Evolutionary conservation across 2,888 invertebrate genomes (phyloP).

Genomic region (Aleiodes testaceus): DNA sequence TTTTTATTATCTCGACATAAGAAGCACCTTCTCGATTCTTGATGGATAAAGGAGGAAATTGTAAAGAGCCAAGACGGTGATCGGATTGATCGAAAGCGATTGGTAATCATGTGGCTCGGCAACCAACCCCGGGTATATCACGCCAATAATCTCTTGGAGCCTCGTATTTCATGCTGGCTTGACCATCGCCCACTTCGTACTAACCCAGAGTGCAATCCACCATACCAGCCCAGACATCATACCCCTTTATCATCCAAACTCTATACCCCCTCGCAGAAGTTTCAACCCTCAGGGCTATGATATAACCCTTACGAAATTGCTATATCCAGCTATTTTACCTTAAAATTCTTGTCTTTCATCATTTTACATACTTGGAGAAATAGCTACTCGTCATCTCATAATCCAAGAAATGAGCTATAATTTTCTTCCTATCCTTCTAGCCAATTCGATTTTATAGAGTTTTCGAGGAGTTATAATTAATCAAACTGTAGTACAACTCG

Average conservation of each 20-base stretch:
- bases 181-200: slow-evolving; percentile 49
- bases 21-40: too few species aligned
- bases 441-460: not conserved
- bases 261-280: slow-evolving; percentile 40
- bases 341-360: not conserved
- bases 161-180: slow-evolving; percentile 58
- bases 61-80: slow-evolving; percentile 50
- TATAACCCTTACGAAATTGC: slow-evolving; percentile 22
- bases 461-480: slow-evolving; percentile 14
- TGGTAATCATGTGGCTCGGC: slow-evolving; percentile 58
- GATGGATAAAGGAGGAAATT: slow-evolving; percentile 31
- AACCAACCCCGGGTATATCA: slow-evolving; percentile 52
- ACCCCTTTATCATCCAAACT: slow-evolving; percentile 46
- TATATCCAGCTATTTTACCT: slow-evolving; percentile 6
- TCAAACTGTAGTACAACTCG: slow-evolving; percentile 16
- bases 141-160: slow-evolving; percentile 55
- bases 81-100: slow-evolving; percentile 57
- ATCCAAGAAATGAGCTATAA: not conserved
- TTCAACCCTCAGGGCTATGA: slow-evolving; percentile 23
- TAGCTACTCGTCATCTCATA: too few species aligned
- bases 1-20: too few species aligned
- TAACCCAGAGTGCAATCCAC: slow-evolving; percentile 47
- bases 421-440: too few species aligned
- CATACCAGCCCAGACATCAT: slow-evolving; percentile 29
- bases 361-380: not conserved